Evolutionary conservation across 2,888 invertebrate genomes (phyloP), one percentile per base, ranked within the genome.

Genomic region (Dastarcus helophoroides): DNA sequence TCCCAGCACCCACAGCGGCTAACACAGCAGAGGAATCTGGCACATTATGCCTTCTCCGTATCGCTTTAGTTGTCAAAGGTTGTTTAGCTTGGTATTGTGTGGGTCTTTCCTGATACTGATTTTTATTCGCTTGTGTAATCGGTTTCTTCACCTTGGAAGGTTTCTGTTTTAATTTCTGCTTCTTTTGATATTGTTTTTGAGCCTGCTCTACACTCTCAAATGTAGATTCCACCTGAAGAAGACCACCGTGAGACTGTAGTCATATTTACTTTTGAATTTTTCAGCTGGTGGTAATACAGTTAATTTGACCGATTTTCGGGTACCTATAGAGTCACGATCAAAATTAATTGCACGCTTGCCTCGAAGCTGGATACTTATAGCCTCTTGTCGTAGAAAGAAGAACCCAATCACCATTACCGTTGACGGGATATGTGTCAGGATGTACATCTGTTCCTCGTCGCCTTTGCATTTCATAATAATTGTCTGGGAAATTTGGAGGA

Each of bases 361-460:
- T 44, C 15, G 42, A 39, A 39, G 51, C 50, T 2, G 64, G 63
- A 31, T 68, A 67, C 36, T 73, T 70, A 48, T 80, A 82, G 1
- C 82, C 82, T 59, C 80, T 79, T 7, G 82, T 83, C 3, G 81
- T 80, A 1, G 81, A 81, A 4, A 83, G 57, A 2, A 83, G 60
- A 2, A 83, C 73, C 83, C 83, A 83, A 43, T 81, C 77, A 1
- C 83, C 83, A 36, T 81, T 76, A 1, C 78, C 76, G 36, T 67
- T 65, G 1, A 70, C 65, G 1, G 79, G 79, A 52, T 76, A 69
- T 2, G 68, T 65, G 3, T 63, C 56, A 1, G 73, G 69, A 47
- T 71, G 69, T 3, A 48, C 44, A n/a, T 53, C 51, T 3, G 48
- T 40, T 3, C 52, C 50, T 31, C 45, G 35, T 12, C 55, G 36